Percentiles rank a stretch among this genome's conserved stretches.
phyloP scores from a whole-genome alignment of 2,113 vertebrate genomes.

The Machaerirhynchus nigripectus region DNA sequence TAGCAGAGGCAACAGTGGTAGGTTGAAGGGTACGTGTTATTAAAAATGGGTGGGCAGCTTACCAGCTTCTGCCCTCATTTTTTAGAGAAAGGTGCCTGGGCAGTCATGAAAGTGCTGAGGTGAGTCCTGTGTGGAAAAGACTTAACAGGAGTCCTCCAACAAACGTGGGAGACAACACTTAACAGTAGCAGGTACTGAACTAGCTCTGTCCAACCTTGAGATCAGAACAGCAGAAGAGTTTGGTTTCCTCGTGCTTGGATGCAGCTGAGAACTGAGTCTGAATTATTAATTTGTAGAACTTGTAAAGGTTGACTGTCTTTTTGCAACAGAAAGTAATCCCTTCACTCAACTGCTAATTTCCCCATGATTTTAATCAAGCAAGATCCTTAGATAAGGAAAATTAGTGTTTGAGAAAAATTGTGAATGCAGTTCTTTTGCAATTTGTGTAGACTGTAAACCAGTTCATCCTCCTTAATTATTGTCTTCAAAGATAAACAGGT shows the following conservation, averaged over 20 bases:
- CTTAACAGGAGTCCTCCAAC: neutral
- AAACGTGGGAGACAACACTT: neutral
- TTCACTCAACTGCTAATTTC: constrained; percentile 37
- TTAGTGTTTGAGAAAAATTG: constrained; percentile 18
- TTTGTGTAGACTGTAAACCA: constrained; percentile 27
- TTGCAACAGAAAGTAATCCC: constrained; percentile 15
- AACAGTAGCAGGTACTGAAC: neutral
- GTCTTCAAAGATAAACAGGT: constrained; percentile 27
- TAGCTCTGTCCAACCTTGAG: neutral
- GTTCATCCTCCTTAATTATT: constrained; percentile 50
- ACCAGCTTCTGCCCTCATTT: neutral
- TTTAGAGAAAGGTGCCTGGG: neutral
- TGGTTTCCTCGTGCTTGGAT: neutral
- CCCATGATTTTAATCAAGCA: constrained; percentile 14
- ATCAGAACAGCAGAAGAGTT: neutral
- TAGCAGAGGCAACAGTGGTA: neutral
- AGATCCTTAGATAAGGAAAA: constrained; percentile 27
- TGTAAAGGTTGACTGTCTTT: neutral
- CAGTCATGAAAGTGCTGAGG: neutral
- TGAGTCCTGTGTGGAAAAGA: neutral
- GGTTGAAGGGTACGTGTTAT: neutral
- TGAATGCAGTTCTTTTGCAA: constrained; percentile 17
- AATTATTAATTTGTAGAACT: neutral
- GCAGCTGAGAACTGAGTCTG: neutral
- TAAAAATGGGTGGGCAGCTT: neutral